Evolutionary conservation across 2,888 invertebrate species (phyloP), one percentile per base, ranked within the genome.

Genomic region (Danaus chrysippus): DNA sequence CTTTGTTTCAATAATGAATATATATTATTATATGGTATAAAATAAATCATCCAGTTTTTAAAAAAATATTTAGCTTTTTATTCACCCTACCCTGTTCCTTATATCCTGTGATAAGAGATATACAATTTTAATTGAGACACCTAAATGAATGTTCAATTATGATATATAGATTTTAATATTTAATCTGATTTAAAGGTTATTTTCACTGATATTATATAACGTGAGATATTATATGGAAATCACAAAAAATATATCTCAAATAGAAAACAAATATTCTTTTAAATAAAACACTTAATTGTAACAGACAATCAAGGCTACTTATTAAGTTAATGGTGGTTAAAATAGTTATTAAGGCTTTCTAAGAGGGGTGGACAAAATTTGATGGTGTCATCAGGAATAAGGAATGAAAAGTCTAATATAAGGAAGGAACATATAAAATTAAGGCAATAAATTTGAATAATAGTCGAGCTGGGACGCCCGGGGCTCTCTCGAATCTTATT

Each of bases 1-100:
- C 92, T 93, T 93, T 93, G 93, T 93, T 93, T 92, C 85, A 85
- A 84, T 83, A 84, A 92, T 93, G 92, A 93, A 93, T 93, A 93
- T 93, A 93, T 93, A 91, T 90, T 93, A 93, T 93, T 92, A 92
- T 92, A 93, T 93, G 92, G 93, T 93, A 92, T 49, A 93, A 83
- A 90, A 93, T 91, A 92, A 91, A 92, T 92, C 92, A 93, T 92
- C 91, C 91, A 92, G 92, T 92, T 93, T 93, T 92, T 92, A 91
- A 67, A 92, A 91, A 91, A 90, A 90, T 78, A 79, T 87, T 80
- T 82, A 62, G 83, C 76, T 76, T 87, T 91, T 87, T 76, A 84
- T 83, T 87, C 58, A 68, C 57, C 60, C 52, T 67, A 62, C 63
- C 56, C 60, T 55, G 58, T 59, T 59, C 52, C 63, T 42, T 43